Evolutionary conservation across 2,888 invertebrate species (phyloP), one percentile per base, ranked within the genome.

Genomic region (Leptarthrus brevirostris): DNA sequence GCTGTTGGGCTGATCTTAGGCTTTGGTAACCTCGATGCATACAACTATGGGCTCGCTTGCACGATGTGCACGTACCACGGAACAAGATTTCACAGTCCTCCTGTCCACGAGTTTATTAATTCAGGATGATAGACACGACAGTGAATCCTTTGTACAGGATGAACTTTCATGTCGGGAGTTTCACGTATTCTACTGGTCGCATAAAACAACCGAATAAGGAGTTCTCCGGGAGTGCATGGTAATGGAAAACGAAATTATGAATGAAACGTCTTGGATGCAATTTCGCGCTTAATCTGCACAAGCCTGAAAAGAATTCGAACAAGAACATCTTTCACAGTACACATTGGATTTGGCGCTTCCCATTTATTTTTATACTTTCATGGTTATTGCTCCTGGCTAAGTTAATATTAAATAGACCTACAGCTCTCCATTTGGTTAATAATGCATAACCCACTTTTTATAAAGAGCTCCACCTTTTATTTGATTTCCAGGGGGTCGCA

Each of bases 1-100:
- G 76, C 73, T 72, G 24, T 53, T 49, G 69, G 52, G 49, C 69
- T 69, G 52, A 49, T 69, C 69, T 69, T 69, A 66, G 69, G 30
- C 69, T 30, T 20, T 30, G 30, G 49, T 26, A 69, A 52, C 20
- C 69, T 69, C 52, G 52, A 69, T 69, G 69, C 69, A 69, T 20
- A 34, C 34, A 34, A 22, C 52, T 52, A 20, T 20, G 30, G 69
- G 30, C 52, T 69, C 52, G 52, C 47, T 69, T 49, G 69, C 49
- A 69, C 49, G 52, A 18, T 47, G 64, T 66, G 64, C 47, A 66
- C 64, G 47, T 40, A 66, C 24, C 26, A n/a, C 20, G 20, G 44
- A 22, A 44, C 64, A 44, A 20, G 44, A 47, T 40, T 47, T 47
- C 47, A 2, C 18, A 69, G 30, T n/a, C 14, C 34, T 52, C 34